Evolutionary conservation across 2,113 vertebrate species (phyloP), one percentile per base, ranked within the genome.

Genomic region (Caracal caracal): DNA sequence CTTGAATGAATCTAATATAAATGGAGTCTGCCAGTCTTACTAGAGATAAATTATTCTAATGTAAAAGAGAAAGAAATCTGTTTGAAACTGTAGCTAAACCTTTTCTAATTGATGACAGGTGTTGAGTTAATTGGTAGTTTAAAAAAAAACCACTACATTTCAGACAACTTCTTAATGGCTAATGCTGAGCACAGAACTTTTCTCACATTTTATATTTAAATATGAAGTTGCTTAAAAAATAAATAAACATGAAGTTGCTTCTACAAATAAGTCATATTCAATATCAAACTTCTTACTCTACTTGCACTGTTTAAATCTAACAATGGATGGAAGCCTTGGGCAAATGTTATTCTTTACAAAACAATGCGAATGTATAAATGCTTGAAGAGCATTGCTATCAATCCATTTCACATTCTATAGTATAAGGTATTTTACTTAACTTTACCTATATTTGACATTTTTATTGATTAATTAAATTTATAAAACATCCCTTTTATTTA

Each of bases 21-120:
- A 59, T 78, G 3, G 26, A 90, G 11, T 24, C 35, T 92, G 24
- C 19, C 43, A 92, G n/a, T 24, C 53, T 93, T 68, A 63, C 43
- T 96, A 73, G 19, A 94, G 59, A 73, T 20, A 81, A 76, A 70
- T 90, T 56, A 80, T 88, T 96, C 40, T 71, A 93, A 94, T 59
- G 66, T 13, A 70, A 73, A 85, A 79, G n/a, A 53, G 65, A 94
- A 89, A 49, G 6, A 73, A 97, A 65, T 89, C 13, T 94, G 9
- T 88, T 88, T 86, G 59, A 80, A 43, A 73, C 4, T 61, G 11
- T 88, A 81, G 30, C 51, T 76, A 76, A 90, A 30, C 20, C 20
- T 68, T 59, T 83, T 84, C 56, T 95, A 93, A 96, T 63, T 90
- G 76, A 81, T 85, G 73, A 92, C 76, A 94, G 65, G 37, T 94